A percentile compares a stretch with the other conserved stretches of the same genome.
phyloP scores from a whole-genome alignment of 2,113 vertebrate species.

The Peromyscus polionotus region DNA sequence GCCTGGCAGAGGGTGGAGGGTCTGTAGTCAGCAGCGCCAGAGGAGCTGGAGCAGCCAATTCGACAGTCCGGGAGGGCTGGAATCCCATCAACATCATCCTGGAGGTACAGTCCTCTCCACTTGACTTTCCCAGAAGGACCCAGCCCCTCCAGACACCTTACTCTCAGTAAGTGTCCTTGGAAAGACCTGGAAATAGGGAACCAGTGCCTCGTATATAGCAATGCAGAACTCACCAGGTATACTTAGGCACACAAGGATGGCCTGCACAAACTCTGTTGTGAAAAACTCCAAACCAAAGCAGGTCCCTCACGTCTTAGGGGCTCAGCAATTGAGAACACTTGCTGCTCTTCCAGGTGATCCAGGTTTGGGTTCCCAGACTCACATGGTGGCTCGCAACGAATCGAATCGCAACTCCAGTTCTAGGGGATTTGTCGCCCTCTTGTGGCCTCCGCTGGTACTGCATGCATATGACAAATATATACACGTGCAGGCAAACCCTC shows the following conservation, averaged over 20 bases:
- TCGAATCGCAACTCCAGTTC: not conserved
- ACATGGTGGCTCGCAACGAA: no score
- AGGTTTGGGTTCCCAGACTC: not conserved
- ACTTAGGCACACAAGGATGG: not conserved
- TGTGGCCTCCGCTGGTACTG: not conserved
- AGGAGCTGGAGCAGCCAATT: not conserved
- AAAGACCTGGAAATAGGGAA: not conserved
- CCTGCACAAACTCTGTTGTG: not conserved
- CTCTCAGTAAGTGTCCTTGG: not conserved
- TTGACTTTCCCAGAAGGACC: not conserved
- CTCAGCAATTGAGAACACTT: not conserved
- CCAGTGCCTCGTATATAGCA: fast-evolving
- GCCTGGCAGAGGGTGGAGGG: not conserved
- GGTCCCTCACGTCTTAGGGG: not conserved
- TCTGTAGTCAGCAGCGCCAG: not conserved
- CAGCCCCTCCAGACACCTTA: not conserved
- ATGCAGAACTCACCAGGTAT: fast-evolving
- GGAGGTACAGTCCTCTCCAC: not conserved
- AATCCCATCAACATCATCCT: not conserved
- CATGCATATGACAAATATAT: not conserved
- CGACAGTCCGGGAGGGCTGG: fast-evolving
- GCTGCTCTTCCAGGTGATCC: not conserved
- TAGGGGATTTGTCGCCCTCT: not conserved
- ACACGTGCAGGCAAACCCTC: not conserved
- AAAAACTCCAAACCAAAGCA: not conserved